phyloP scores from a whole-genome alignment of 2,113 vertebrate species.

The Epinephelus lanceolatus region DNA sequence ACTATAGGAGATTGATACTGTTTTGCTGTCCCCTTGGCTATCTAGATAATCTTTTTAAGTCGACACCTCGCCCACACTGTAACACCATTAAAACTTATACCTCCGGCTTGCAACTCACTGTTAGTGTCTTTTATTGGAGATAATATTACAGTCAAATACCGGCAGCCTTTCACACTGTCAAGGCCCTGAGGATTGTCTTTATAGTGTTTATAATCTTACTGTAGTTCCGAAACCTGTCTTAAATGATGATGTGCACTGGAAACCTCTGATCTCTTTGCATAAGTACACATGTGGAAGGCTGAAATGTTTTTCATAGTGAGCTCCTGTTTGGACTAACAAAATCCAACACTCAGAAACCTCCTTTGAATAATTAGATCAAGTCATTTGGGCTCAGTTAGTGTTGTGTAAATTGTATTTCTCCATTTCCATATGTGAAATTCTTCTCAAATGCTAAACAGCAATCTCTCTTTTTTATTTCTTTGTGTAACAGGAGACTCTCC shows the following conservation, averaged over 20 bases:
- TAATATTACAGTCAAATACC: not conserved
- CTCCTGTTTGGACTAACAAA: not conserved
- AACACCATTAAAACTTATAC: not conserved
- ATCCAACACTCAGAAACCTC: not conserved
- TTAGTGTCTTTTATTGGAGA: not conserved
- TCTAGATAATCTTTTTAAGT: slow-evolving; percentile 15
- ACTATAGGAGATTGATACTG: slow-evolving; percentile 6
- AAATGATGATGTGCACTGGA: too few species aligned
- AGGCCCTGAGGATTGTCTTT: not conserved
- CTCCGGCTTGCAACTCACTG: not conserved
- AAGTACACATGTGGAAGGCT: not conserved
- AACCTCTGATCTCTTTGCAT: not conserved
- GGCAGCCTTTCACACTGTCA: not conserved
- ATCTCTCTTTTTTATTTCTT: not conserved
- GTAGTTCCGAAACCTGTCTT: fast-evolving
- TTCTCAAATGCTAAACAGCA: not conserved
- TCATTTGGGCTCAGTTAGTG: not conserved
- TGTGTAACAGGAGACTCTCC: slow-evolving; percentile 91
- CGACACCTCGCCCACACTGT: not conserved
- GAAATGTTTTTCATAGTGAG: too few species aligned
- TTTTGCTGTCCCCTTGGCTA: not conserved
- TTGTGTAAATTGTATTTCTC: not conserved
- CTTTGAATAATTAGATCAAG: not conserved
- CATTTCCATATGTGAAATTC: not conserved
- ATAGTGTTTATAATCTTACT: slow-evolving; percentile 7